These are phyloP conservation scores for Catonia carolina DNA, from an alignment of 2,888 invertebrate genomes.

Conservation along the genomic window DNA sequence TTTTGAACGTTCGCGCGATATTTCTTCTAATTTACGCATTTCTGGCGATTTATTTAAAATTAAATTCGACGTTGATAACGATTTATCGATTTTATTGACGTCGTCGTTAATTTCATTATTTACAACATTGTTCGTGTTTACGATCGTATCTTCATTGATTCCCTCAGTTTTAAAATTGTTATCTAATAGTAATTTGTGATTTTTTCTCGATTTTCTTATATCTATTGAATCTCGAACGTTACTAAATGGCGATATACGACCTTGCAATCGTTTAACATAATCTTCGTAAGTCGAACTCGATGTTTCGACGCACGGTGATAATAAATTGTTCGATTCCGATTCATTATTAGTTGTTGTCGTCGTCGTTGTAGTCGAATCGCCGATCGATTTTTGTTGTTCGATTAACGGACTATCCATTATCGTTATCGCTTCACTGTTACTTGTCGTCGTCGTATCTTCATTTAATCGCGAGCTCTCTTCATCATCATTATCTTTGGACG, in stretches of 20 bases:
- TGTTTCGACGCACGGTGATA: constrained; percentile 4
- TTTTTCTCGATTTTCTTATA: constrained; percentile 51
- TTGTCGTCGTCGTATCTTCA: constrained; percentile 30
- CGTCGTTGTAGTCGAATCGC: constrained; percentile 45
- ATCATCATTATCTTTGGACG: constrained; percentile 19
- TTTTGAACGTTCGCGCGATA: constrained; percentile 70
- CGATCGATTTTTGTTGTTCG: constrained; percentile 41
- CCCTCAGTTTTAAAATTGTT: constrained; percentile 39
- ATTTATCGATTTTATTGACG: no score
- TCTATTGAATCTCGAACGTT: constrained; percentile 63
- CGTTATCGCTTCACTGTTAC: constrained; percentile 35
- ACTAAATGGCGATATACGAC: constrained; percentile 61
- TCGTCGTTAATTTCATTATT: no score
- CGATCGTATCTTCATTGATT: constrained; percentile 45
- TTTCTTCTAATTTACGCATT: constrained; percentile 63
- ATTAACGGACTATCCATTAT: constrained; percentile 30
- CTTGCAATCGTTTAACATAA: constrained; percentile 59
- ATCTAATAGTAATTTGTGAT: constrained; percentile 41
- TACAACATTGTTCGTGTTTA: constrained; percentile 43
- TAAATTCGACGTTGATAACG: constrained; percentile 37
- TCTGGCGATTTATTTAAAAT: constrained; percentile 43
- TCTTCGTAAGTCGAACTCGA: constrained; percentile 47
- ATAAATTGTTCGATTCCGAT: constrained; percentile 22
- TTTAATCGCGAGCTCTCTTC: constrained; percentile 11
- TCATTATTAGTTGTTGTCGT: constrained; percentile 45